A percentile compares a stretch with the other conserved stretches of the same genome.
These are phyloP conservation scores for Maccullochella peelii DNA, from an alignment of 2,113 vertebrate genomes.

Conservation along the genomic window DNA sequence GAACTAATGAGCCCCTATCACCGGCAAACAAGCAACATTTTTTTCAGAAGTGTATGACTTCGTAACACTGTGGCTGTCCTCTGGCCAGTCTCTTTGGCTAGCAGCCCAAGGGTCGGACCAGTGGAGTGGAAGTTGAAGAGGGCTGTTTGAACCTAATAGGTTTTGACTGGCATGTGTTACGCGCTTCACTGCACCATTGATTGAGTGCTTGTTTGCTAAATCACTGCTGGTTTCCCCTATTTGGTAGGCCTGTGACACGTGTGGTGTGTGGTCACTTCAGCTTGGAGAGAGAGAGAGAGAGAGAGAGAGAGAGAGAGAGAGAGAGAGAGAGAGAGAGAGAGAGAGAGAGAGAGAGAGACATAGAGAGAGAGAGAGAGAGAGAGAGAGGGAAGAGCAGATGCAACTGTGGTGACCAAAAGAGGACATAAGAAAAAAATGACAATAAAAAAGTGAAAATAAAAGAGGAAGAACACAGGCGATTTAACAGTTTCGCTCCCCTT, in stretches of 20 bases:
- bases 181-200: slow-evolving; percentile 90
- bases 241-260: slow-evolving; percentile 83
- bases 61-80: slow-evolving; percentile 78
- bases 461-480: background rate
- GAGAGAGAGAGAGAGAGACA: slow-evolving; percentile 15
- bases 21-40: background rate
- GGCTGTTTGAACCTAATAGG: slow-evolving; percentile 89
- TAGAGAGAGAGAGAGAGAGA: slow-evolving; percentile 31
- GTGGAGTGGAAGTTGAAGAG: slow-evolving; percentile 90
- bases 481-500: background rate
- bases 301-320: slow-evolving; percentile 23
- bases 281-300: slow-evolving; percentile 36
- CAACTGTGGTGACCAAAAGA: slow-evolving; percentile 25
- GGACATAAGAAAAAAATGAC: slow-evolving; percentile 35
- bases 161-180: slow-evolving; percentile 93
- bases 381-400: slow-evolving; percentile 19
- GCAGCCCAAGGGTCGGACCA: slow-evolving; percentile 86
- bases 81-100: slow-evolving; percentile 85
- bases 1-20: background rate
- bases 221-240: slow-evolving; percentile 87
- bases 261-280: slow-evolving; percentile 83
- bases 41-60: slow-evolving; percentile 36
- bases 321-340: slow-evolving; percentile 26
- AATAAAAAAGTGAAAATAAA: background rate
- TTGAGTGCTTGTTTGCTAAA: slow-evolving; percentile 94